These are phyloP conservation scores for Vireo altiloquus DNA, from an alignment of 2,113 vertebrate genomes.

Conservation along the genomic window DNA sequence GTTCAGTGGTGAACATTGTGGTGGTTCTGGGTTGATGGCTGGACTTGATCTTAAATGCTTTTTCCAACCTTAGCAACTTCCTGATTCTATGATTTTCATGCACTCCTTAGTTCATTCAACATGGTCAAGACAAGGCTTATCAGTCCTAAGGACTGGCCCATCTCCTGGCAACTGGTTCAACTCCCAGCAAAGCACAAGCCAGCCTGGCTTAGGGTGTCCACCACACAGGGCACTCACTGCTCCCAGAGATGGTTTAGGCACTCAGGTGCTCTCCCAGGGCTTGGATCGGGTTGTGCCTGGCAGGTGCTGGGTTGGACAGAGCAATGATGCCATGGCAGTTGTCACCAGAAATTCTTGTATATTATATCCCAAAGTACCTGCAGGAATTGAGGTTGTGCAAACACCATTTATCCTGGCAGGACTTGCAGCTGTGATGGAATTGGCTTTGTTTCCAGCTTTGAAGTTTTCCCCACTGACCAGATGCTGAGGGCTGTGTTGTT, in stretches of 20 bases:
- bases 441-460: slow-evolving; percentile 22
- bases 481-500: not conserved
- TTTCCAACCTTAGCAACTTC: not conserved
- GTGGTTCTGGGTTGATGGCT: not conserved
- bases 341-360: not conserved
- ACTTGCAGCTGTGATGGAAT: not conserved
- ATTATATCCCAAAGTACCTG: not conserved
- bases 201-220: not conserved
- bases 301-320: not conserved
- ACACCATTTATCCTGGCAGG: not conserved
- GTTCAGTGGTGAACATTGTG: not conserved
- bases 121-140: not conserved
- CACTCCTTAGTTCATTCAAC: not conserved
- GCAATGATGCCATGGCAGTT: accelerated
- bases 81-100: not conserved
- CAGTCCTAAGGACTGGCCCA: too few relatives aligned
- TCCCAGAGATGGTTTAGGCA: not conserved
- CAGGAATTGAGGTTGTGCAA: not conserved
- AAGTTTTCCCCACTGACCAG: slow-evolving; percentile 26
- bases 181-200: not conserved
- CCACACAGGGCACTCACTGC: accelerated
- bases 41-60: not conserved
- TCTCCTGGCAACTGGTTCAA: not conserved
- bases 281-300: accelerated
- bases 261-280: not conserved